These are phyloP conservation scores for Drosophila testacea DNA, from an alignment of 2,888 invertebrate genomes.

Conservation along the genomic window DNA sequence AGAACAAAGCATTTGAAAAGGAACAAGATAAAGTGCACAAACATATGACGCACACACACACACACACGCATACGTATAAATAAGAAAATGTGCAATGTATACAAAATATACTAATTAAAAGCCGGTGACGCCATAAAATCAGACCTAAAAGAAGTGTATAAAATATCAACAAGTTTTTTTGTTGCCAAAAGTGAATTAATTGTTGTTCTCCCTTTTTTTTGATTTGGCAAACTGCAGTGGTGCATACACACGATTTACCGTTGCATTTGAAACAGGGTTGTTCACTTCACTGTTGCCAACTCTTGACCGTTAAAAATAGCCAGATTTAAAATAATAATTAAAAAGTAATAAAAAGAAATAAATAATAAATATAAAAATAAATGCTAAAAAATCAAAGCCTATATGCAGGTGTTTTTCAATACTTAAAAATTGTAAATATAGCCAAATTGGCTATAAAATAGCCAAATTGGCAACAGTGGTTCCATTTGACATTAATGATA, in stretches of 20 bases:
- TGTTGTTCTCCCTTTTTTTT: not conserved
- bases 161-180: slow-evolving; percentile 22
- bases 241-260: not conserved
- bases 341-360: too few species aligned
- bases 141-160: not conserved
- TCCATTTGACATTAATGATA: too few species aligned
- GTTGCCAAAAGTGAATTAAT: slow-evolving; percentile 4
- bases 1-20: not conserved
- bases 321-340: not conserved
- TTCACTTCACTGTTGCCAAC: not conserved
- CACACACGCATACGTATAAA: slow-evolving; percentile 12
- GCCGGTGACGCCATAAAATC: not conserved
- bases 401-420: too few species aligned
- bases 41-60: not conserved
- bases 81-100: slow-evolving; percentile 5
- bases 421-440: too few species aligned
- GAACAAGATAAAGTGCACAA: not conserved
- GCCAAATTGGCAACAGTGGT: too few species aligned
- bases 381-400: too few species aligned
- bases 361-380: too few species aligned
- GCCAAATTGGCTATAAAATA: too few species aligned
- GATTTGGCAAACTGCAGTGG: slow-evolving; percentile 2
- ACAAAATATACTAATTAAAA: not conserved
- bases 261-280: not conserved
- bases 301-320: not conserved